Conservation (phyloP, 2,888 invertebrate species). For the Kryphioiulus occultus region DNA sequence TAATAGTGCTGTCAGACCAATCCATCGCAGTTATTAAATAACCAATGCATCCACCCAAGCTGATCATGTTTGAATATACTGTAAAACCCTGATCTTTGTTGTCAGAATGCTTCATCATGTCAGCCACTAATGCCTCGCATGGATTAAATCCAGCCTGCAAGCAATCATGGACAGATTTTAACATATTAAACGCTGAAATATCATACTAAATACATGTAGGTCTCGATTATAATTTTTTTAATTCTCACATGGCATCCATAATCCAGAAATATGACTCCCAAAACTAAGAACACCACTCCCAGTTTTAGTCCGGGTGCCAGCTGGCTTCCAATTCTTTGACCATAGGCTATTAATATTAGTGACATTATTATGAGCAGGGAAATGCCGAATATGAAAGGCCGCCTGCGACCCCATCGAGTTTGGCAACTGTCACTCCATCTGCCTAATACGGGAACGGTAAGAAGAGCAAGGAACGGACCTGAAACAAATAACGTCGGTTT, state of each 20-base stretch:
- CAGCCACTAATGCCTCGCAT: constrained; percentile 59
- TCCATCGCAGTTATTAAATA: constrained; percentile 59
- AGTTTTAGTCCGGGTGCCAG: constrained; percentile 40
- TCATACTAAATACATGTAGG: neutral
- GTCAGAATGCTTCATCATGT: constrained; percentile 56
- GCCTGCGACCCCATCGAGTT: constrained; percentile 61
- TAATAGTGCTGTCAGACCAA: constrained; percentile 56
- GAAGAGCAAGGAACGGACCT: constrained; percentile 62
- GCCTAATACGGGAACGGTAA: constrained; percentile 63
- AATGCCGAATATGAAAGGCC: constrained; percentile 64
- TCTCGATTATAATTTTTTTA: neutral
- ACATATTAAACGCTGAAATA: neutral
- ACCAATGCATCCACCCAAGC: constrained; percentile 60
- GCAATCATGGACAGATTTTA: constrained; percentile 52
- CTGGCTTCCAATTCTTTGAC: constrained; percentile 56
- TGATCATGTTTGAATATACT: constrained; percentile 59
- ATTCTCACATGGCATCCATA: constrained; percentile 54
- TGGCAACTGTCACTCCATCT: constrained; percentile 63
- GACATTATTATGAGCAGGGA: constrained; percentile 61
- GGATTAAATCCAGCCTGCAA: constrained; percentile 59
- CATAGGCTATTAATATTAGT: constrained; percentile 62
- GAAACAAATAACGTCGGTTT: neutral
- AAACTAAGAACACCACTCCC: constrained; percentile 55
- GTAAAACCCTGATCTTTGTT: constrained; percentile 57
- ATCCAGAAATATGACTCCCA: constrained; percentile 59